A percentile compares a stretch with the other conserved stretches of the same genome.
Conservation (phyloP, 2,797 vertebrate species). For the Falco peregrinus region DNA sequence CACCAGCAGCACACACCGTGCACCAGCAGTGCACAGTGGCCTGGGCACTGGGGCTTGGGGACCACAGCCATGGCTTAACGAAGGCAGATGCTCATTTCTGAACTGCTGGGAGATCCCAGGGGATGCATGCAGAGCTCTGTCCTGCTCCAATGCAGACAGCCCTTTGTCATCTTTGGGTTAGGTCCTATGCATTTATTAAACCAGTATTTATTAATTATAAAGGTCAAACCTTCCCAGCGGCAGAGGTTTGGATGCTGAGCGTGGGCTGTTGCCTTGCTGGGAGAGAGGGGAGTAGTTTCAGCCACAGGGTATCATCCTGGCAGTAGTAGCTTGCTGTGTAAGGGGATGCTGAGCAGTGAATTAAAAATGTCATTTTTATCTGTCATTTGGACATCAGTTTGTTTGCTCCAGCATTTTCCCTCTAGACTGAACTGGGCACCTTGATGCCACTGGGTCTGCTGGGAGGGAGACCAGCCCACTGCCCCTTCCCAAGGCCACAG, state of each 20-base stretch:
- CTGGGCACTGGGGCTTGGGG: neutral
- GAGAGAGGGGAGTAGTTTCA: neutral
- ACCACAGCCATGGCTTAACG: rapidly evolving
- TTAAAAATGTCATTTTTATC: neutral
- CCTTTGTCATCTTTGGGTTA: neutral
- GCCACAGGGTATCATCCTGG: rapidly evolving
- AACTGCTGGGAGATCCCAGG: neutral
- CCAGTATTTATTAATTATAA: neutral
- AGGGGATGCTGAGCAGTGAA: neutral
- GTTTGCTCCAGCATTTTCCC: neutral
- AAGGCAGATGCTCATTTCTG: rapidly evolving
- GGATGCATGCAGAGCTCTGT: neutral
- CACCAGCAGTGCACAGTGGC: neutral
- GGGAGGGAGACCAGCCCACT: neutral
- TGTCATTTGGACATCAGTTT: neutral
- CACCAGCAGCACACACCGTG: neutral
- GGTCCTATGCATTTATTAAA: neutral
- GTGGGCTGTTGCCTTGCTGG: neutral
- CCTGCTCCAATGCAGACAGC: neutral
- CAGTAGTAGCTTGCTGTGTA: rapidly evolving
- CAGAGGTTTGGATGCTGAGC: neutral
- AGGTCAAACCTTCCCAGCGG: neutral
- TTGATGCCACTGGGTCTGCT: rapidly evolving
- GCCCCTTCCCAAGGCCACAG: neutral
- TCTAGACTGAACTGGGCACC: neutral